phyloP scores from a whole-genome alignment of 2,113 vertebrate species.

The Aphelocoma coerulescens region DNA sequence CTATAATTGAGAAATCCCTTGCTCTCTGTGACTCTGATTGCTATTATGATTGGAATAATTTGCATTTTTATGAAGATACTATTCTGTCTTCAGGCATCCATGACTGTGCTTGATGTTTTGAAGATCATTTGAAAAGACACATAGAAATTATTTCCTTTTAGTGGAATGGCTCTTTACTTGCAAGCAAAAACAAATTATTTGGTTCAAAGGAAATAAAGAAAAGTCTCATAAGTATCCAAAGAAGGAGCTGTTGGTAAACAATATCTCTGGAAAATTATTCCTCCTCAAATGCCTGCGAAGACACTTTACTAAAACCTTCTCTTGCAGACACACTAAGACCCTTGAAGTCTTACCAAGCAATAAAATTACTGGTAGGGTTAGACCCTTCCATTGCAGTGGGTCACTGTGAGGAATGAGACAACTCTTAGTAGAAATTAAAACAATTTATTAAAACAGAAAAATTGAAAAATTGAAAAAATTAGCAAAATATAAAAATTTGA shows the following conservation, averaged over 20 bases:
- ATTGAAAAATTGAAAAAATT: too few species aligned
- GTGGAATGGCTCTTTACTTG: background rate
- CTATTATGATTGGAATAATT: conserved; percentile 43
- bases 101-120: conserved; percentile 9
- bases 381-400: background rate
- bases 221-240: background rate
- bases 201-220: background rate
- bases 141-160: conserved; percentile 38
- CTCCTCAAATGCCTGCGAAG: background rate
- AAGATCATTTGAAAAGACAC: conserved; percentile 27
- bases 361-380: background rate
- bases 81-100: conserved; percentile 15
- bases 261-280: background rate
- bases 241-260: background rate
- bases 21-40: conserved; percentile 6
- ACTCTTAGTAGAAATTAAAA: too few species aligned
- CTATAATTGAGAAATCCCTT: conserved; percentile 38
- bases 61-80: conserved; percentile 37
- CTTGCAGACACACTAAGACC: background rate
- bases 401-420: too few species aligned
- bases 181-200: background rate
- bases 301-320: background rate
- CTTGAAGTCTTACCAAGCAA: background rate
- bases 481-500: too few species aligned
- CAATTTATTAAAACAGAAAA: too few species aligned